Percentiles rank a stretch among this genome's conserved stretches.
phyloP scores from a whole-genome alignment of 1,140 invertebrate genomes.

The Bombus difficillimus region DNA sequence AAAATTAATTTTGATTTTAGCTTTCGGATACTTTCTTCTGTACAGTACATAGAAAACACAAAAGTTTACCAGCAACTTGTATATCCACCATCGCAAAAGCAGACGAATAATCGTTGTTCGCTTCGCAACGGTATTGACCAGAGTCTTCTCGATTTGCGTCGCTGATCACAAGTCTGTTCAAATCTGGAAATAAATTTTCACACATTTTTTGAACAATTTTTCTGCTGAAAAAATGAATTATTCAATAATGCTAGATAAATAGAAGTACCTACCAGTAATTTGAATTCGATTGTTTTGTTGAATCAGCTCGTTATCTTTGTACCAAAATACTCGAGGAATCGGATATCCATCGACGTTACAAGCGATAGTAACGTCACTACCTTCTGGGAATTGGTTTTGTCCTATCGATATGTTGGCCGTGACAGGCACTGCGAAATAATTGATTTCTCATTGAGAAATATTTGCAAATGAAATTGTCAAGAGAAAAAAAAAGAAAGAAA shows the following conservation, averaged over 20 bases:
- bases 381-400: constrained; percentile 84
- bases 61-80: constrained; percentile 86
- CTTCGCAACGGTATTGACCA: constrained; percentile 91
- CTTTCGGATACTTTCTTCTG: neutral
- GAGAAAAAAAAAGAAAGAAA: neutral
- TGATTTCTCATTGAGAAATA: neutral
- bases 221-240: too few relatives aligned
- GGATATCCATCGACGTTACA: constrained; percentile 92
- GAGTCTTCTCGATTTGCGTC: constrained; percentile 87
- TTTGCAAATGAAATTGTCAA: too few relatives aligned
- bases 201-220: neutral
- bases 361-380: constrained; percentile 87
- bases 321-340: constrained; percentile 89
- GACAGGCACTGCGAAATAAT: constrained; percentile 83
- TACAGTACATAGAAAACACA: neutral
- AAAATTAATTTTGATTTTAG: neutral
- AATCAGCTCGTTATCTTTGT: constrained; percentile 87
- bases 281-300: constrained; percentile 82
- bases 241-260: too few relatives aligned
- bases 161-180: constrained; percentile 87
- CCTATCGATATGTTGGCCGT: constrained; percentile 84
- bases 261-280: constrained; percentile 84
- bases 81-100: constrained; percentile 86
- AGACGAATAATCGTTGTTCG: constrained; percentile 87
- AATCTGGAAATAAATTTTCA: constrained; percentile 81